A percentile compares a stretch with the other conserved stretches of the same genome.
Evolutionary conservation across 2,888 invertebrate genomes (phyloP).

Genomic region (Pandemis heparana): DNA sequence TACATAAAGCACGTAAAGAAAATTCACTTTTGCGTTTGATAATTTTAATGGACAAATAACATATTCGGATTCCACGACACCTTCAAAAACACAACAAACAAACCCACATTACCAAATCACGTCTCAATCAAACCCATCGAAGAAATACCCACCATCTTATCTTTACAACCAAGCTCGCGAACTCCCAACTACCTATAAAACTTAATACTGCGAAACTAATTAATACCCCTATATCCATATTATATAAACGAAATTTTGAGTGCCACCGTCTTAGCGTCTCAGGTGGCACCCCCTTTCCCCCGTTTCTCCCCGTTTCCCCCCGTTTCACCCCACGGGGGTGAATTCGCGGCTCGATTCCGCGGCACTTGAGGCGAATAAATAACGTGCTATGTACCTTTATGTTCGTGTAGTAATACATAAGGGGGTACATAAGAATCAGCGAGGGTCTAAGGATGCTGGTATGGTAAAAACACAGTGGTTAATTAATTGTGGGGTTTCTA

Average conservation of each 20-base stretch:
- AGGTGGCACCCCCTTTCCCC: conserved; percentile 37
- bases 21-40: no score
- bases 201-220: conserved; percentile 42
- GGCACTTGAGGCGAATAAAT: conserved; percentile 43
- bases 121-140: background rate
- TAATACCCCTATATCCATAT: conserved; percentile 43
- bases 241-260: conserved; percentile 44
- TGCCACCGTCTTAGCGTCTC: conserved; percentile 43
- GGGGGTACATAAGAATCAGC: conserved; percentile 30
- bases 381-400: conserved; percentile 40
- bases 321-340: conserved; percentile 17
- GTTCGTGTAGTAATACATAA: conserved; percentile 36
- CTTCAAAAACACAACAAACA: background rate
- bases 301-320: background rate
- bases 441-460: conserved; percentile 25
- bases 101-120: background rate
- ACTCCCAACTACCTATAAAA: conserved; percentile 37
- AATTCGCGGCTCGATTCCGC: conserved; percentile 39
- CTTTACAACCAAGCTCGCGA: conserved; percentile 13
- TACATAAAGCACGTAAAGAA: no score
- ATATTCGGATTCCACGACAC: background rate
- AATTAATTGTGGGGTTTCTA: background rate
- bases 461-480: background rate
- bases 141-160: background rate
- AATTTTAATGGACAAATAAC: background rate